Percentiles rank a stretch among this genome's conserved stretches.
phyloP scores from a whole-genome alignment of 2,888 invertebrate genomes.

The Athalia cordata region DNA sequence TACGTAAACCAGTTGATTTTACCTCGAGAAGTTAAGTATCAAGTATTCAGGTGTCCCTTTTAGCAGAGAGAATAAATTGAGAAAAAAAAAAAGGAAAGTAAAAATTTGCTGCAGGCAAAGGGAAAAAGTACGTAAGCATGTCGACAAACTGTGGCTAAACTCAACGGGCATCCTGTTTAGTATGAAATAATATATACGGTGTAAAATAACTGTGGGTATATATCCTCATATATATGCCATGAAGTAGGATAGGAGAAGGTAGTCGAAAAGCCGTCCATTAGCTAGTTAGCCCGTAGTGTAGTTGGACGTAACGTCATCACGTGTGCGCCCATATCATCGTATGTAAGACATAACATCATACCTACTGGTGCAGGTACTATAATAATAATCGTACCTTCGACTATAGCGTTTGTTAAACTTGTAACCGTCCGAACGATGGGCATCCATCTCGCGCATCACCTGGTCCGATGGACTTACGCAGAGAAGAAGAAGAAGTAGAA shows the following conservation, averaged over 20 bases:
- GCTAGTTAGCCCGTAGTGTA: constrained; percentile 19
- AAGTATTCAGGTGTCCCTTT: no score
- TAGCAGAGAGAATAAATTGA: no score
- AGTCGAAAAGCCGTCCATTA: constrained; percentile 22
- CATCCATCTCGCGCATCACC: constrained; percentile 3
- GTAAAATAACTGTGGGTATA: neutral
- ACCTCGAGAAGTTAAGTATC: no score
- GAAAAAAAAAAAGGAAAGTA: no score
- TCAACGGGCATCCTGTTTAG: no score
- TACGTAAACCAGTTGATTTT: no score
- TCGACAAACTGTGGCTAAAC: neutral
- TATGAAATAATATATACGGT: neutral
- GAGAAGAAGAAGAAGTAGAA: no score
- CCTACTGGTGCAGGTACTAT: no score
- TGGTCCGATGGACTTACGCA: no score
- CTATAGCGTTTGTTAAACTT: neutral
- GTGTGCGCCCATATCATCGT: neutral
- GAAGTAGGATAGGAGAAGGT: neutral
- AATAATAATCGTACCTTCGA: no score
- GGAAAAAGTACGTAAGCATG: neutral
- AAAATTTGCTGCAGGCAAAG: neutral
- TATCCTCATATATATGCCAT: no score
- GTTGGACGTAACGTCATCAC: constrained; percentile 28
- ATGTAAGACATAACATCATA: no score
- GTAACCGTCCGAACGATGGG: neutral